Conservation (phyloP, 2,797 vertebrate species). For the Antrozous pallidus region DNA sequence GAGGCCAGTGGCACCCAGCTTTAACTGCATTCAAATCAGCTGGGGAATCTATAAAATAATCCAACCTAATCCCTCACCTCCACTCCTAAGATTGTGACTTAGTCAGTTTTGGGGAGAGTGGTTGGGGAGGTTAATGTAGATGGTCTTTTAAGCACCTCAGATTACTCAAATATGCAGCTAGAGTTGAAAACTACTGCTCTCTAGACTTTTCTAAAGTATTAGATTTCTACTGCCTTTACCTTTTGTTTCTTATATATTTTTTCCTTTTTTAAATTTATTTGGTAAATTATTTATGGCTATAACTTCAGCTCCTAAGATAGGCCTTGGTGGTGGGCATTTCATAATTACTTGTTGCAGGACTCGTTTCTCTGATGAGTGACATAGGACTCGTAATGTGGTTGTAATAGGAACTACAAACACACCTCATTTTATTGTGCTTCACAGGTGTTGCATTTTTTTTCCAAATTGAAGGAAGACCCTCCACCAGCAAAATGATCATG, state of each 20-base stretch:
- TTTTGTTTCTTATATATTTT: not conserved
- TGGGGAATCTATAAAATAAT: no score
- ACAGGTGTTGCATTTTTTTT: not conserved
- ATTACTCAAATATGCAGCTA: no score
- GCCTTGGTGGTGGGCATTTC: no score
- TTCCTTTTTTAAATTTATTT: not conserved
- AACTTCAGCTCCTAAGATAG: not conserved
- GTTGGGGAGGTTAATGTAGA: fast-evolving
- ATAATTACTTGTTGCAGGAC: not conserved
- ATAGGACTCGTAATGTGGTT: fast-evolving
- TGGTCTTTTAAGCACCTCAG: not conserved
- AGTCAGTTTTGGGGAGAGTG: fast-evolving
- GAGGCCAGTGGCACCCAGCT: not conserved
- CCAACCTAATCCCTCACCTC: not conserved
- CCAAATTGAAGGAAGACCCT: not conserved
- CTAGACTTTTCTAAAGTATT: not conserved
- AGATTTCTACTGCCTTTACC: not conserved
- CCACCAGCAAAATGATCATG: not conserved
- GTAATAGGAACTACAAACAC: not conserved
- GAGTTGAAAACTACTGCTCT: not conserved
- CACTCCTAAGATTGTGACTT: not conserved
- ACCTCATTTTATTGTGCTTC: not conserved
- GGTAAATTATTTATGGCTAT: not conserved
- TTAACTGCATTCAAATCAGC: not conserved
- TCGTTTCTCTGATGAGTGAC: not conserved